Conservation (phyloP, 23 tunicate genomes). For the Pegea sp. region DNA sequence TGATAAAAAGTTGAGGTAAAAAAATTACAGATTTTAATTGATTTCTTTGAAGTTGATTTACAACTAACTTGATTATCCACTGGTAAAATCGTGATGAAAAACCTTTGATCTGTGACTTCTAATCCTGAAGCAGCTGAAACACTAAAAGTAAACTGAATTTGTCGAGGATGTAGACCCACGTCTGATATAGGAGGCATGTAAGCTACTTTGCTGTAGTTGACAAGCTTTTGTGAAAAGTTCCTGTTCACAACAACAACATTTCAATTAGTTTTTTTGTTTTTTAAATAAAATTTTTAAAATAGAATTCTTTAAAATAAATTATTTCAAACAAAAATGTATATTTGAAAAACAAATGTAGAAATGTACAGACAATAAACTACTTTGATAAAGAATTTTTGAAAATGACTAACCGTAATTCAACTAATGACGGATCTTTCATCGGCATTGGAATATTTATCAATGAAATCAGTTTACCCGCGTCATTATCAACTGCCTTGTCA, state of each 20-base stretch:
- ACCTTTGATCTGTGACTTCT: conserved; percentile 6
- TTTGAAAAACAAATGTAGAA: too few relatives aligned
- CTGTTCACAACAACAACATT: too few relatives aligned
- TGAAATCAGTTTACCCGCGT: conserved; percentile 44
- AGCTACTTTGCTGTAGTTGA: conserved; percentile 70
- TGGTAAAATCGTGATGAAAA: conserved; percentile 60
- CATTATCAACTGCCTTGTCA: conserved; percentile 1
- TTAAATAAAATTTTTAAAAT: too few relatives aligned
- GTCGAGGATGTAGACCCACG: conserved; percentile 41
- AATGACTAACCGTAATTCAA: too few relatives aligned
- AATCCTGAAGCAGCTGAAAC: conserved; percentile 35
- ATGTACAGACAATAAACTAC: too few relatives aligned
- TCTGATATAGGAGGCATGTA: conserved; percentile 94
- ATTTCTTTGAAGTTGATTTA: too few relatives aligned
- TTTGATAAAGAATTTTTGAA: too few relatives aligned
- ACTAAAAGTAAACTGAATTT: conserved; percentile 35
- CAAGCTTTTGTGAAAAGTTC: conserved; percentile 54
- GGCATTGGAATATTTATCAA: conserved; percentile 71
- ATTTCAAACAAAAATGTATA: background rate
- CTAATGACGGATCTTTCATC: conserved; percentile 63
- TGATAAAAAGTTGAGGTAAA: background rate
- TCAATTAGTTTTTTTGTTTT: too few relatives aligned
- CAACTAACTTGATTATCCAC: conserved; percentile 59
- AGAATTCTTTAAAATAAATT: background rate
- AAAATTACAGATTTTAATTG: too few relatives aligned